Conservation (phyloP, 2,888 invertebrate genomes). For the Drosophila falleni region DNA sequence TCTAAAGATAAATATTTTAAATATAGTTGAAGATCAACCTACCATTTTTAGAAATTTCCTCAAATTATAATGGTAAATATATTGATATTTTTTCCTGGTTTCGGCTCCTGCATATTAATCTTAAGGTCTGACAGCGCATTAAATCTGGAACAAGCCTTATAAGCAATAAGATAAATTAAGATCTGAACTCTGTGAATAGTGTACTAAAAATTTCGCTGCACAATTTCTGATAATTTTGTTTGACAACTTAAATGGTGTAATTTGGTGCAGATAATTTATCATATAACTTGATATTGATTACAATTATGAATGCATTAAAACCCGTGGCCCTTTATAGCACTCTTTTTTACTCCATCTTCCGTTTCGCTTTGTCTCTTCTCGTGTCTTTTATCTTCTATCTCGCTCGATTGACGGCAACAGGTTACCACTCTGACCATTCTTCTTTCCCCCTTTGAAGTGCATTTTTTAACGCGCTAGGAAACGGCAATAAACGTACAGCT, state of each 20-base stretch:
- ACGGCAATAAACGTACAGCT: conserved; percentile 76
- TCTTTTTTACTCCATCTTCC: conserved; percentile 2
- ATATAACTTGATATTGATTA: conserved; percentile 81
- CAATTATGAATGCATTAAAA: conserved; percentile 62
- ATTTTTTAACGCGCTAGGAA: conserved; percentile 66
- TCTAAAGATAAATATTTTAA: background rate
- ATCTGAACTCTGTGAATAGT: conserved; percentile 11
- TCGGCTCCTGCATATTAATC: conserved; percentile 5
- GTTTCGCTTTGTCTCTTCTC: background rate
- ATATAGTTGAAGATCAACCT: no score
- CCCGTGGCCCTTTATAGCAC: conserved; percentile 22
- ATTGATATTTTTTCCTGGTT: background rate
- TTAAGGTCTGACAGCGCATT: conserved; percentile 1
- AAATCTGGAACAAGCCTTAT: conserved; percentile 12
- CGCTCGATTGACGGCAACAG: conserved; percentile 36
- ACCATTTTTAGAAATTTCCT: no score
- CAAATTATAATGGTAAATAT: background rate
- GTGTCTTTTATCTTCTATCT: background rate
- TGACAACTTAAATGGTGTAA: conserved; percentile 84
- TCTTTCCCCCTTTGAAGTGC: conserved; percentile 16
- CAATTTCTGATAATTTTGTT: conserved; percentile 82
- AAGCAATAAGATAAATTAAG: conserved; percentile 44
- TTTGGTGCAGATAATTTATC: conserved; percentile 83
- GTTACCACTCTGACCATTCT: conserved; percentile 30
- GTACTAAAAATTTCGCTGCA: conserved; percentile 44